Conservation (phyloP, 2,797 vertebrate species). For the Poecilia picta region DNA sequence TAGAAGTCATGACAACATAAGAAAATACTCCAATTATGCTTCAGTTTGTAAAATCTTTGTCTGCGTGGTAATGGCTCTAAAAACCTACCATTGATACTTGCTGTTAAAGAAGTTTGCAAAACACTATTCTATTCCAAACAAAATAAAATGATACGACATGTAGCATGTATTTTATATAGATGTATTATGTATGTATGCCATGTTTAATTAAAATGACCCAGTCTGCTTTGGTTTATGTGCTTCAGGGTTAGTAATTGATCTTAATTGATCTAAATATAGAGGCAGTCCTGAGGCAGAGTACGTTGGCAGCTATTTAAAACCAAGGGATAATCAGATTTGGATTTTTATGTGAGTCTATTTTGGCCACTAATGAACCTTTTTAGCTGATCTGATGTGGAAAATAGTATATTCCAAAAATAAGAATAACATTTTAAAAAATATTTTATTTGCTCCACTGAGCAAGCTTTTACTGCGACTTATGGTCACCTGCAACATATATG, state of each 20-base stretch:
- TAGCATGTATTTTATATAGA: too few species aligned
- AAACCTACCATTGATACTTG: background rate
- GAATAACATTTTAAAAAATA: background rate
- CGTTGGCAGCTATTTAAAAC: conserved; percentile 24
- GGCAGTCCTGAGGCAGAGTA: conserved; percentile 2
- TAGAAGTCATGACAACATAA: background rate
- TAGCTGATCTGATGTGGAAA: background rate
- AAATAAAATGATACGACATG: background rate
- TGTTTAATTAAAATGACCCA: conserved; percentile 8
- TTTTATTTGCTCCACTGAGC: background rate
- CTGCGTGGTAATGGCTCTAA: background rate
- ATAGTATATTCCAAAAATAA: background rate
- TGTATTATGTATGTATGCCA: too few species aligned
- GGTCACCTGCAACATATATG: too few species aligned
- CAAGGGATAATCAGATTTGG: conserved; percentile 33
- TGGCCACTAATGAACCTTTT: background rate
- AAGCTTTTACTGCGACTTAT: too few species aligned
- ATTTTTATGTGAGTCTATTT: background rate
- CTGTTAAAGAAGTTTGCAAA: background rate
- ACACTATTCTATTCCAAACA: background rate
- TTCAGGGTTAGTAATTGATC: conserved; percentile 41
- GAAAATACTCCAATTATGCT: background rate
- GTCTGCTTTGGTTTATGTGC: conserved; percentile 39
- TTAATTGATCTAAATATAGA: conserved; percentile 52
- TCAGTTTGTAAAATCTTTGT: background rate